phyloP scores from a whole-genome alignment of 2,888 invertebrate genomes.

The Platycheirus albimanus region DNA sequence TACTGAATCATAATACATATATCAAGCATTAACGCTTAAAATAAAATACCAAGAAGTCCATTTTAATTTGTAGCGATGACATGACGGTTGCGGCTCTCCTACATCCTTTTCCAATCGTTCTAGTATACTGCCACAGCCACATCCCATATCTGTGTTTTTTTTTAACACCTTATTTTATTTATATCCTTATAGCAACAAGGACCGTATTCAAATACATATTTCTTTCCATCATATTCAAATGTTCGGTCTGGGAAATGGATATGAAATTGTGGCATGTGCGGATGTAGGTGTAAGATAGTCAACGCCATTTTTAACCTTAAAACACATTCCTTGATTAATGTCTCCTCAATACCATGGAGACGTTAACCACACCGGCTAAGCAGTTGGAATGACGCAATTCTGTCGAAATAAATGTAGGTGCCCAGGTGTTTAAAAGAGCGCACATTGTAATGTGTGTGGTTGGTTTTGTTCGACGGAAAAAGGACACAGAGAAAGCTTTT shows the following conservation, averaged over 20 bases:
- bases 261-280: too few relatives aligned
- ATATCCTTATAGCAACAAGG: slow-evolving; percentile 8
- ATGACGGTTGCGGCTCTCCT: background rate
- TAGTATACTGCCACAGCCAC: background rate
- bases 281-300: background rate
- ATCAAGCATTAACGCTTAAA: too few relatives aligned
- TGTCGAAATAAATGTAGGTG: background rate
- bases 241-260: too few relatives aligned
- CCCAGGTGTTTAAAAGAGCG: background rate
- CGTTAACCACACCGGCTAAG: slow-evolving; percentile 1
- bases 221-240: background rate
- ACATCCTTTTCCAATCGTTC: background rate
- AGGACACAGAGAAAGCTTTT: slow-evolving; percentile 5
- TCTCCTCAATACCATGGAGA: slow-evolving; percentile 5
- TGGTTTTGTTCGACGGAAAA: background rate
- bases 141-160: slow-evolving; percentile 11
- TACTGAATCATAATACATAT: too few relatives aligned
- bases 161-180: slow-evolving; percentile 30
- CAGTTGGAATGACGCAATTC: slow-evolving; percentile 1
- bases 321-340: slow-evolving; percentile 17
- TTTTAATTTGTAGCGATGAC: background rate
- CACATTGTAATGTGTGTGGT: background rate
- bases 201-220: background rate
- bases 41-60: too few relatives aligned
- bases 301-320: background rate